Evolutionary conservation across 2,797 vertebrate species (phyloP).

Genomic region (Sparidentex hasta): DNA sequence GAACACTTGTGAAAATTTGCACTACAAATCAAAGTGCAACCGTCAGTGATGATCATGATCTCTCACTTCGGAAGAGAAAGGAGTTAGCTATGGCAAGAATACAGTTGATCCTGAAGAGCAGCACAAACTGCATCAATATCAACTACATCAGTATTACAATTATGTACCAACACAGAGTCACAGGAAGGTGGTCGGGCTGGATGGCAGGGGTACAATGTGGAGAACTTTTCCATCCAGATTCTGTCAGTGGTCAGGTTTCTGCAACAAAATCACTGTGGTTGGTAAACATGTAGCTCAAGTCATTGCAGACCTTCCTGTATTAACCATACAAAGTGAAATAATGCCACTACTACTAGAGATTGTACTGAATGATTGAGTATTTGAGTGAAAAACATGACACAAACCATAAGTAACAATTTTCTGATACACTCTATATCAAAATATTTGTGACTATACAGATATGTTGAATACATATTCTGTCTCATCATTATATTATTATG

Average conservation of each 20-base stretch:
- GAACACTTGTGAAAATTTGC: neutral
- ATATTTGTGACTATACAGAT: neutral
- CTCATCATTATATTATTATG: too few relatives aligned
- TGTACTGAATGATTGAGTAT: too few relatives aligned
- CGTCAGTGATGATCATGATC: neutral
- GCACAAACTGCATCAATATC: neutral
- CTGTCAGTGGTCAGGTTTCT: neutral
- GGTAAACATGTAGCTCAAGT: neutral
- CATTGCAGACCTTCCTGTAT: neutral
- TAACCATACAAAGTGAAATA: neutral
- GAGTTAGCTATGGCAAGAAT: neutral
- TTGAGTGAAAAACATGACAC: neutral
- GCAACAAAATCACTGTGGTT: neutral
- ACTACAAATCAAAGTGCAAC: neutral
- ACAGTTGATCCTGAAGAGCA: neutral
- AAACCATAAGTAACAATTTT: neutral
- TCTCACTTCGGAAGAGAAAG: neutral
- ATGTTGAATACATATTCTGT: neutral
- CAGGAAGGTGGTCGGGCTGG: neutral
- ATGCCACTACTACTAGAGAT: neutral
- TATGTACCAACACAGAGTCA: too few relatives aligned
- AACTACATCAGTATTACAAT: too few relatives aligned
- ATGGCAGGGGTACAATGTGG: neutral
- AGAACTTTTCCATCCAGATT: neutral
- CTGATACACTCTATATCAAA: too few relatives aligned